A percentile compares a stretch with the other conserved stretches of the same genome.
Evolutionary conservation across 2,113 vertebrate genomes (phyloP).

Genomic region (Actinemys pallida): DNA sequence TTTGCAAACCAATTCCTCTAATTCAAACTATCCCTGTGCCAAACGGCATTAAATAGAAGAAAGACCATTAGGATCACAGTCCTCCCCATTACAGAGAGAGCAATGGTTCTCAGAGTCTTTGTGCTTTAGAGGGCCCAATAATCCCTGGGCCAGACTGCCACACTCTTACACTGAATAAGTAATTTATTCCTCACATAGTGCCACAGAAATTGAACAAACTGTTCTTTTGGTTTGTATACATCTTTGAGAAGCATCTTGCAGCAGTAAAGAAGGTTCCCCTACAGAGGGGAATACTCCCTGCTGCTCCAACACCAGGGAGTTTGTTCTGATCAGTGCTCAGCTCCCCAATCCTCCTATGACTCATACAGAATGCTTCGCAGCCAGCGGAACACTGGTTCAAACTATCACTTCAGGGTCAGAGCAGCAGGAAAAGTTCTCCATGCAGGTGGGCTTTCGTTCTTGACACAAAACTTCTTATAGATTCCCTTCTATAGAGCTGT

Average conservation of each 20-base stretch:
- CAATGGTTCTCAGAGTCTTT: neutral
- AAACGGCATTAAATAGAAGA: neutral
- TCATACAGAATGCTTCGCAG: neutral
- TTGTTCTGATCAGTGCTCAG: neutral
- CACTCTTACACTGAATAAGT: neutral
- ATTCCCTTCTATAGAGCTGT: neutral
- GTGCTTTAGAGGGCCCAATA: neutral
- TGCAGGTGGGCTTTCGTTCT: neutral
- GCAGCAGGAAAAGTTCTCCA: neutral
- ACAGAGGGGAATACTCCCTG: neutral
- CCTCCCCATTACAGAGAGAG: neutral
- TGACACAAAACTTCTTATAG: neutral
- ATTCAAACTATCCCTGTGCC: neutral
- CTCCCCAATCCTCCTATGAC: neutral
- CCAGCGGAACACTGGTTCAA: neutral
- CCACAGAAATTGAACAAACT: neutral
- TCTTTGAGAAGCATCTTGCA: neutral
- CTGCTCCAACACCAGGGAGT: neutral
- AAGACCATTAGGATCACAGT: neutral
- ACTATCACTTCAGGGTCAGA: neutral
- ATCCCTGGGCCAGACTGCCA: neutral
- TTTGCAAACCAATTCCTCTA: neutral
- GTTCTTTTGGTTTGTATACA: neutral
- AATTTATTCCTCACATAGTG: neutral
- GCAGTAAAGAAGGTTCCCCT: neutral